Conservation (phyloP, 2,888 invertebrate genomes). For the Micoletzkya japonica region DNA sequence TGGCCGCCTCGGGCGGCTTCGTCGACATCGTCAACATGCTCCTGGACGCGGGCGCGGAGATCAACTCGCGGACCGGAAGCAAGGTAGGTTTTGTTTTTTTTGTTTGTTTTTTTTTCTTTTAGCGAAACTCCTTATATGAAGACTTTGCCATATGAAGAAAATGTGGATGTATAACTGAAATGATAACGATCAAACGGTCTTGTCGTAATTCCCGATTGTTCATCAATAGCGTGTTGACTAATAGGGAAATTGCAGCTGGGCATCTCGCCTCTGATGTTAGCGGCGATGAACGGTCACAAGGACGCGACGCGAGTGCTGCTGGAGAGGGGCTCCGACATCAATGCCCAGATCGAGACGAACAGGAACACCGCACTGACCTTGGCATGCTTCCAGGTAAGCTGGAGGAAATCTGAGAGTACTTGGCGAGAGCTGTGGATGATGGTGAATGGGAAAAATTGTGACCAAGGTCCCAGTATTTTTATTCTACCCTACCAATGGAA, state of each 20-base stretch:
- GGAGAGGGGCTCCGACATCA: slow-evolving; percentile 98
- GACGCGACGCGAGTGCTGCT: slow-evolving; percentile 90
- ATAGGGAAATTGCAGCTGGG: slow-evolving; percentile 76
- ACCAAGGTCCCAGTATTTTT: no score
- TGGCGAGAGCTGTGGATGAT: no score
- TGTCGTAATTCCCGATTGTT: no score
- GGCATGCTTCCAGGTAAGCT: slow-evolving; percentile 69
- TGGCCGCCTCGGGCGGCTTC: slow-evolving; percentile 94
- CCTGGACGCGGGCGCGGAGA: slow-evolving; percentile 91
- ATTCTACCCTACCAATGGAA: no score
- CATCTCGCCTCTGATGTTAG: slow-evolving; percentile 97
- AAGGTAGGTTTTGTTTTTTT: slow-evolving; percentile 34
- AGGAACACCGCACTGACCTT: slow-evolving; percentile 96
- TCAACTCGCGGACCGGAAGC: slow-evolving; percentile 77
- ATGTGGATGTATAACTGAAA: neutral
- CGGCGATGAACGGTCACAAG: slow-evolving; percentile 97
- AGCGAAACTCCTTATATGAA: no score
- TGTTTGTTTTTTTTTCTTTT: neutral
- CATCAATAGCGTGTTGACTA: neutral
- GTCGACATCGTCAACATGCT: slow-evolving; percentile 95
- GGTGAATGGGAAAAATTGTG: no score
- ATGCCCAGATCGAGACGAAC: slow-evolving; percentile 96
- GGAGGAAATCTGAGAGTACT: no score
- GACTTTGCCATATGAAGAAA: no score
- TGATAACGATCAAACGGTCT: no score